These are phyloP conservation scores for Gymnarchus niloticus DNA, from an alignment of 2,113 vertebrate genomes.

Conservation along the genomic window DNA sequence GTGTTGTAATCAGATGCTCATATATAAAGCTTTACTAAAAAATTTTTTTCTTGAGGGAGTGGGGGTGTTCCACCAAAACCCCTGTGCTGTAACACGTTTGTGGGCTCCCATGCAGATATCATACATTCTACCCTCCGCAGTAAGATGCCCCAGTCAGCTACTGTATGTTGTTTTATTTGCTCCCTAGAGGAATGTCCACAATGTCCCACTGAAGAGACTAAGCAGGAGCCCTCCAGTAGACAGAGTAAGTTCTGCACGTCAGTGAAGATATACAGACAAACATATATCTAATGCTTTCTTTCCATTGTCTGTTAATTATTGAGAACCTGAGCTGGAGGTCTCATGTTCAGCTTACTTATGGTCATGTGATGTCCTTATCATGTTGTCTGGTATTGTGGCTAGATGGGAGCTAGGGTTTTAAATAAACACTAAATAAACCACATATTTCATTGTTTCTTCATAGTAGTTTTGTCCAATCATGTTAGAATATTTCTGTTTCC, in stretches of 20 bases:
- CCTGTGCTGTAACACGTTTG: no score
- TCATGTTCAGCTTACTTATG: neutral
- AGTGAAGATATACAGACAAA: neutral
- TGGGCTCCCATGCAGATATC: no score
- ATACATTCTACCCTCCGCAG: no score
- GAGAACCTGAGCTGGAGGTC: neutral
- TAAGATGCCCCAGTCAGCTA: no score
- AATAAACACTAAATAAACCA: neutral
- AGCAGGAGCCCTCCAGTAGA: neutral
- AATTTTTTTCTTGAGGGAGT: neutral
- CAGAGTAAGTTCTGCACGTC: neutral
- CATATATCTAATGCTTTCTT: neutral
- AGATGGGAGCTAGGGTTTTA: neutral
- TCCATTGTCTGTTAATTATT: slow-evolving; percentile 8
- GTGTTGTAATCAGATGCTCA: neutral
- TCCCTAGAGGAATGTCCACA: no score
- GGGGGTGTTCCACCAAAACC: neutral
- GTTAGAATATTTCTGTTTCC: neutral
- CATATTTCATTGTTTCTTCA: neutral
- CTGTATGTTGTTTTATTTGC: no score
- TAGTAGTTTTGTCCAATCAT: neutral
- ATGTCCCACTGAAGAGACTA: neutral
- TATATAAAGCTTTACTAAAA: neutral
- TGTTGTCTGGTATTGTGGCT: neutral
- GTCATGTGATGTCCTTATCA: neutral